A percentile compares a stretch with the other conserved stretches of the same genome.
Evolutionary conservation across 92 coral and sea anemone species (phyloP).

Genomic region (Parazoanthus swiftii): DNA sequence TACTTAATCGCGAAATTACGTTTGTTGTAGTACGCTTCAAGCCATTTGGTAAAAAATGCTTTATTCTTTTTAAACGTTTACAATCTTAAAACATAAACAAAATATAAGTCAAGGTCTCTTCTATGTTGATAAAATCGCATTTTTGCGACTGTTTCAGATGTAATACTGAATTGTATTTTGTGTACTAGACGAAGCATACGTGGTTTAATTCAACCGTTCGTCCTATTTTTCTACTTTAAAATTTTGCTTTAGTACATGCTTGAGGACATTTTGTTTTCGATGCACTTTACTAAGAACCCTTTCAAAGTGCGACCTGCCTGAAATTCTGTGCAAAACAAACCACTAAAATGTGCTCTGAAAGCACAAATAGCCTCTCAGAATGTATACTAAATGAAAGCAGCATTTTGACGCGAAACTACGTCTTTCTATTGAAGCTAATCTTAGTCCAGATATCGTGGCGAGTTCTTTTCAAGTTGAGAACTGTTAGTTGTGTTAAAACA

Average conservation of each 20-base stretch:
- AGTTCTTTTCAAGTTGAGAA: neutral
- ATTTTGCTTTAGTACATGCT: neutral
- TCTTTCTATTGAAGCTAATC: neutral
- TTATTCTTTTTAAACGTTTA: neutral
- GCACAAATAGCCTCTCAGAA: neutral
- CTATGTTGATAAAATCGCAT: neutral
- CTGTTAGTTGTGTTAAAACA: neutral
- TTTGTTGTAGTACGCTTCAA: neutral
- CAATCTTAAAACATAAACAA: neutral
- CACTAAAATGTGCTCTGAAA: neutral
- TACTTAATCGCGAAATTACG: neutral
- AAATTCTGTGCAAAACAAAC: neutral
- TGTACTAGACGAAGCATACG: neutral
- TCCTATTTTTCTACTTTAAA: neutral
- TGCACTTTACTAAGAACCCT: neutral
- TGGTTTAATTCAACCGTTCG: no score
- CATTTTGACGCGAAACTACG: neutral
- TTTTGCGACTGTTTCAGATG: neutral
- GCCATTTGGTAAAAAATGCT: neutral
- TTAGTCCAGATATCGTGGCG: neutral
- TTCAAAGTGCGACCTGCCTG: slow-evolving; percentile 2
- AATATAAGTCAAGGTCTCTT: neutral
- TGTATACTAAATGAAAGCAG: neutral
- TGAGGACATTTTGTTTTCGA: neutral
- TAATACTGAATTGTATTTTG: neutral